These are phyloP conservation scores for Martes flavigula DNA, from an alignment of 2,797 vertebrate species.

Conservation along the genomic window DNA sequence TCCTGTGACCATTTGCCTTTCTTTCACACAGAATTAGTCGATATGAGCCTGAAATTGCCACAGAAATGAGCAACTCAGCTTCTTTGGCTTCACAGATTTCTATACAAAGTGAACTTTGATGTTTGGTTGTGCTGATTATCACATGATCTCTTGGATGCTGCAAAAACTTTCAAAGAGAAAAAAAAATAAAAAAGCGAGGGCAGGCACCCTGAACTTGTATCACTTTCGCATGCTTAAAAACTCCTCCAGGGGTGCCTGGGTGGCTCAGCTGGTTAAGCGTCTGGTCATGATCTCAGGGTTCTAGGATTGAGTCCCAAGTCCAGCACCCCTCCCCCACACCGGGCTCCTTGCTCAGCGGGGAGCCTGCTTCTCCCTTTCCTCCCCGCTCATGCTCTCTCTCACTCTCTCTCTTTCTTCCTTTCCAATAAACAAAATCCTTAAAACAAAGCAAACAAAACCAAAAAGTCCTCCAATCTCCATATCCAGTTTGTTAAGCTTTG, in stretches of 20 bases:
- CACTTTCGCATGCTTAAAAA: neutral
- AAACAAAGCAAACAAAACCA: neutral
- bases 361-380: too few species aligned
- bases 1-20: neutral
- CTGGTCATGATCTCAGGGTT: neutral
- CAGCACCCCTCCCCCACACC: rapidly evolving
- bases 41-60: neutral
- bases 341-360: too few species aligned
- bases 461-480: neutral
- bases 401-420: neutral
- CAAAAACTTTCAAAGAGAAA: neutral
- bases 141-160: neutral
- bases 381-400: too few species aligned
- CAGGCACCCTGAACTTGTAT: neutral
- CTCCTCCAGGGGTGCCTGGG: neutral
- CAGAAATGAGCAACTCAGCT: neutral
- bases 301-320: neutral
- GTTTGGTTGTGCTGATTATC: neutral
- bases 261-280: neutral
- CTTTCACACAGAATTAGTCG: constrained; percentile 5
- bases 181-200: neutral
- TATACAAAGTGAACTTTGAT: neutral
- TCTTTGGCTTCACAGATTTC: neutral
- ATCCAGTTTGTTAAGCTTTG: neutral
- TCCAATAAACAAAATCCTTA: neutral